Base-by-base conservation (phyloP, 2,888 invertebrate genomes). In the Pseudococcus jackbeardsleyi region DNA sequence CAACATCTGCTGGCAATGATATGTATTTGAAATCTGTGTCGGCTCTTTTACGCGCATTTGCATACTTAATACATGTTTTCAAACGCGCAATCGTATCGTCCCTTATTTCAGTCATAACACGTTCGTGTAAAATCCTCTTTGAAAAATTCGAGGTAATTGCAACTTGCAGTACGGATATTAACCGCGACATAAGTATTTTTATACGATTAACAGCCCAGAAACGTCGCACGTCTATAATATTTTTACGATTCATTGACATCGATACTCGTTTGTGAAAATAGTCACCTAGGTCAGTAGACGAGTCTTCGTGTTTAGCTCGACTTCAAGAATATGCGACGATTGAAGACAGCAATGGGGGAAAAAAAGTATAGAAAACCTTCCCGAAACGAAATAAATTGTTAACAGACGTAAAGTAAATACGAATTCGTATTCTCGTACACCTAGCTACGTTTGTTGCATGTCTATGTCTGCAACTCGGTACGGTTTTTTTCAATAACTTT, bases 1-100 rank as follows among this genome's bases (percentile, higher is more conserved):
- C 86, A 86, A 86, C 86, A 86, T 86, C 86, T 86, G 86, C 86
- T 86, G 72, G 72, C 86, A 86, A 86, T 86, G 86, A 86, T 86
- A 86, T 86, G 86, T 86, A 68, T 86, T 86, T 86, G 72, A 86
- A 86, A 86, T 86, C 86, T 86, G 86, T 86, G 86, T 86, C 86
- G 86, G 86, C 86, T 86, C 68, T 86, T 86, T 86, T 72, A 72
- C 33, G 46, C 86, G 86, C 72, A 86, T 86, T 86, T 86, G 86
- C 86, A 86, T 86, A 86, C 86, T 86, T 86, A 86, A 86, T 86
- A 86, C 50, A 72, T 68, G 72, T 72, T 86, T 86, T 86, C 46
- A 68, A 50, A 86, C 68, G 68, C 46, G 46, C 68, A 86, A 86
- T 86, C 86, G 86, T 72, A 42, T 48, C 42, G 39, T 72, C 72